Evolutionary conservation across 2,113 vertebrate species (phyloP), one percentile per base, ranked within the genome.

Genomic region (Cygnus atratus): DNA sequence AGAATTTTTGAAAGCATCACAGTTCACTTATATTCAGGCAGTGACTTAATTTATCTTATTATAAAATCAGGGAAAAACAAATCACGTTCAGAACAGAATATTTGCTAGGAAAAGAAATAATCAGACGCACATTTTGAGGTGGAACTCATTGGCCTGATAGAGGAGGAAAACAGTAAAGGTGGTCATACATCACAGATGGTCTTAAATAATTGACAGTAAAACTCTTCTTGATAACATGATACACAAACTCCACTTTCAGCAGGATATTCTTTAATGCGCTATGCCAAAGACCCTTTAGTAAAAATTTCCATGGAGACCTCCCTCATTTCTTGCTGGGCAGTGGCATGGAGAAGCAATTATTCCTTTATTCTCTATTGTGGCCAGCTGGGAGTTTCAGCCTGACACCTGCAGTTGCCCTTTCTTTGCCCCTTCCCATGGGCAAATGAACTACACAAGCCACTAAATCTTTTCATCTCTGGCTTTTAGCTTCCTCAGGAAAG

Each of bases 401-500:
- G 67, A 63, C 62, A 73, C 70, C 82, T 81, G 68, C 62, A 58
- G 16, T 78, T 96, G 93, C 88, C 95, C 93, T 97, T 93, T 83
- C 61, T 82, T 91, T 88, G 62, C 50, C 35, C 67, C 33, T 18
- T 91, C 58, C 71, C 65, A 48, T 25, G 61, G 88, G 83, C 80
- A 96, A 93, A 92, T 73, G 81, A 96, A 92, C 84, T 62, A 46
- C 14, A 62, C 71, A 68, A 84, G 46, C 54, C 76, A 83, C 73
- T 65, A 44, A 63, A 74, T 35, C 76, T 90, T 92, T 93, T 96
- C 59, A 91, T 84, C 87, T 86, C 50, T 83, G 16, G 43, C 62
- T 89, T 96, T 95, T 31, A 82, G 59, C 68, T 97, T 95, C 91
- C 88, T 81, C 61, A 84, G 68, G 62, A 94, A 94, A 86, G 59